These are phyloP conservation scores for Chaunax sp. DNA, from an alignment of 2,797 vertebrate genomes.

Conservation along the genomic window DNA sequence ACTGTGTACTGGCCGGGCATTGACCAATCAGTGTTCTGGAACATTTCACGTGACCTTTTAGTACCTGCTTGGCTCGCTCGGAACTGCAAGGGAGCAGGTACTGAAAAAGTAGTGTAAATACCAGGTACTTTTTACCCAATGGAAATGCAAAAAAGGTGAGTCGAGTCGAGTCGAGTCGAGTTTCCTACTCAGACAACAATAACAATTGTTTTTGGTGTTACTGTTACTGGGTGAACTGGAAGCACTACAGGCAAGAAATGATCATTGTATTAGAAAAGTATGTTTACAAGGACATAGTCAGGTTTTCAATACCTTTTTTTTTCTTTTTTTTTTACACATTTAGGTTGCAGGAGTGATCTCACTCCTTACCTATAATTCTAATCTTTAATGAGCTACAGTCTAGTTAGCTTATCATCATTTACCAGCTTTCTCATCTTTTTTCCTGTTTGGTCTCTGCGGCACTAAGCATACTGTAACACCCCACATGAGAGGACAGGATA, in stretches of 20 bases:
- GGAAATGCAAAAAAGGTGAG: too few relatives aligned
- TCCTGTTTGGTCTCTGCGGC: conserved; percentile 11
- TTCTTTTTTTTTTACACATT: too few relatives aligned
- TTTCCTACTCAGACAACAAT: conserved; percentile 4
- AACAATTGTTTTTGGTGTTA: neutral
- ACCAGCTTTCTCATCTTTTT: conserved; percentile 14
- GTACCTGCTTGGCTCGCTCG: too few relatives aligned
- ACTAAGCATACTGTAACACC: conserved; percentile 16
- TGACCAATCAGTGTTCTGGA: too few relatives aligned
- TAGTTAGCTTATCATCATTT: conserved; percentile 23
- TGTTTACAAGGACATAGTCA: neutral
- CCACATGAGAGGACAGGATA: conserved; percentile 18
- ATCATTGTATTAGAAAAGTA: neutral
- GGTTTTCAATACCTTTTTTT: neutral
- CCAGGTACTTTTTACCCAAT: too few relatives aligned
- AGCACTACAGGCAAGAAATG: neutral
- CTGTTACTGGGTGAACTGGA: neutral
- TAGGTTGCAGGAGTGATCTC: neutral
- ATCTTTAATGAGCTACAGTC: conserved; percentile 18
- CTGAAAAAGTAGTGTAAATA: too few relatives aligned
- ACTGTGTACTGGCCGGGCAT: too few relatives aligned
- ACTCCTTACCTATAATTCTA: neutral
- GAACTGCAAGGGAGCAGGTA: too few relatives aligned
- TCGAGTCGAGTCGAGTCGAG: too few relatives aligned
- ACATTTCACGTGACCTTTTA: too few relatives aligned